phyloP scores from a whole-genome alignment of 2,888 invertebrate genomes.

The Volucella zonaria region DNA sequence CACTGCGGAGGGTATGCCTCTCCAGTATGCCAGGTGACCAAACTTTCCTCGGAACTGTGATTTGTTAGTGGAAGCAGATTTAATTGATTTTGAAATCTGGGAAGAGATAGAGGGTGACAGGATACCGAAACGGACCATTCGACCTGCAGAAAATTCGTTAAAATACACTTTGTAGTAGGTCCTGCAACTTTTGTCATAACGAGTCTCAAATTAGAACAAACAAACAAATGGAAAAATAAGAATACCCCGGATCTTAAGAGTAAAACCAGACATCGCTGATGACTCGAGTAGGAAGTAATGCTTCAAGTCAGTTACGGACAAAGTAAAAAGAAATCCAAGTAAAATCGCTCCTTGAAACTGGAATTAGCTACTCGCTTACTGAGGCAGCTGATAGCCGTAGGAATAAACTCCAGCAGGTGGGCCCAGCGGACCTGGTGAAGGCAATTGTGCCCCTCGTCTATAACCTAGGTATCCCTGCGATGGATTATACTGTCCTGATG shows the following conservation, averaged over 20 bases:
- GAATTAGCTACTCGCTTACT: too few species aligned
- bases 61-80: background rate
- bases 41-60: too few species aligned
- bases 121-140: conserved; percentile 25
- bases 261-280: conserved; percentile 44
- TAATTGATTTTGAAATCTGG: conserved; percentile 68
- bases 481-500: conserved; percentile 85
- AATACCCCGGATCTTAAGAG: conserved; percentile 50
- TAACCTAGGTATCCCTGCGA: conserved; percentile 84
- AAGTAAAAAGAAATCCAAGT: too few species aligned
- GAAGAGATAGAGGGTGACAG: conserved; percentile 46
- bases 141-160: conserved; percentile 45
- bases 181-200: too few species aligned
- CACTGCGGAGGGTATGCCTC: too few species aligned
- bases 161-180: conserved; percentile 50
- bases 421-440: too few species aligned
- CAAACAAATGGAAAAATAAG: background rate
- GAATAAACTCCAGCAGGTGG: too few species aligned
- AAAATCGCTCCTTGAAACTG: too few species aligned
- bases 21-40: too few species aligned
- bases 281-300: conserved; percentile 32
- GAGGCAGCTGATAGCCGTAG: too few species aligned
- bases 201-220: conserved; percentile 23
- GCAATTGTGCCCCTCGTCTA: too few species aligned
- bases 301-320: conserved; percentile 34